Conservation (phyloP, 2,797 vertebrate genomes). For the Sebastes alutus region DNA sequence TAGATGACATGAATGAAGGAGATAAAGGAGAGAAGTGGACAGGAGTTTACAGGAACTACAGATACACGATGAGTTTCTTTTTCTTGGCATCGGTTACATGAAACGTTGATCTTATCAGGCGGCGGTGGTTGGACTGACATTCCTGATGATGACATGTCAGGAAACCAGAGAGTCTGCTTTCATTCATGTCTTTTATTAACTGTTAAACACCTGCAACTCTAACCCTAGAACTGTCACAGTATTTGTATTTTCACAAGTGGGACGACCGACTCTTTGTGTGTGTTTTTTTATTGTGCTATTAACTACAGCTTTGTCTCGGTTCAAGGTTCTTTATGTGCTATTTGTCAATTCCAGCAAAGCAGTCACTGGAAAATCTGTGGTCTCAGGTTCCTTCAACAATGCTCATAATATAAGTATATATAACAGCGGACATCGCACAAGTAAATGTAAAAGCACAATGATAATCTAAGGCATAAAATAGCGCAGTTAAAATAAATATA, state of each 20-base stretch:
- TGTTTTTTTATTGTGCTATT: not conserved
- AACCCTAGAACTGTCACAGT: too few relatives aligned
- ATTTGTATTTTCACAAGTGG: not conserved
- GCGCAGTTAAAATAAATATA: too few relatives aligned
- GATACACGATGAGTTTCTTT: not conserved
- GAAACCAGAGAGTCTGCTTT: not conserved
- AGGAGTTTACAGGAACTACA: not conserved
- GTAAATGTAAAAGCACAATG: too few relatives aligned
- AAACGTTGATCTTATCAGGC: constrained; percentile 26
- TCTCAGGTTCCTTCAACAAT: too few relatives aligned
- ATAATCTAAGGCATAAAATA: too few relatives aligned
- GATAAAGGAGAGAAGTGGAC: not conserved
- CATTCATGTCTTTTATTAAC: not conserved
- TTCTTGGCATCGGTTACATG: not conserved
- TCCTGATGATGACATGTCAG: not conserved
- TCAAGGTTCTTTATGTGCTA: too few relatives aligned
- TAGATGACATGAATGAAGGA: not conserved
- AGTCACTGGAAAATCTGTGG: too few relatives aligned
- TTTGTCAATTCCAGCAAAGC: too few relatives aligned
- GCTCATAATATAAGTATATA: too few relatives aligned
- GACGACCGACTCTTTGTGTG: not conserved
- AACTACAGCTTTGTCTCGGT: not conserved
- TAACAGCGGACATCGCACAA: too few relatives aligned
- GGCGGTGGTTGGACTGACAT: not conserved
- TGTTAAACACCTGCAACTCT: not conserved